A percentile compares a stretch with the other conserved stretches of the same genome.
Evolutionary conservation across 2,888 invertebrate genomes (phyloP).

Genomic region (Synergus umbraculus): DNA sequence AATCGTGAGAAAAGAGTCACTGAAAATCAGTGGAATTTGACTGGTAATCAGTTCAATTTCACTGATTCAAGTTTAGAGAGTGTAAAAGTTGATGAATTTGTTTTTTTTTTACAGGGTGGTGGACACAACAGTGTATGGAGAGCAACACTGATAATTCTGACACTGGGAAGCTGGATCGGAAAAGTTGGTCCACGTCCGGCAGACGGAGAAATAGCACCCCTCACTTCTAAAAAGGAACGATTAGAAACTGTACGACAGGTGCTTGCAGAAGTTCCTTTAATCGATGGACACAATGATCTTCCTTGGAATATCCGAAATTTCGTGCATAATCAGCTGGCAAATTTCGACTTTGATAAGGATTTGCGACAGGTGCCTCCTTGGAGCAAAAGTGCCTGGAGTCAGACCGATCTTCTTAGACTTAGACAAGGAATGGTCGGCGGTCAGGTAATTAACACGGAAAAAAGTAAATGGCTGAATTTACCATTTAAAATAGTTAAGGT

Average conservation of each 20-base stretch:
- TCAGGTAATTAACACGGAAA: constrained; percentile 81
- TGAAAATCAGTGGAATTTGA: too few species aligned
- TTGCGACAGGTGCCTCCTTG: constrained; percentile 85
- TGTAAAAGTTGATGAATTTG: background rate
- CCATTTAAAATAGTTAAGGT: too few species aligned
- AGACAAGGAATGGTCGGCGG: constrained; percentile 88
- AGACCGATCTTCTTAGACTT: constrained; percentile 86
- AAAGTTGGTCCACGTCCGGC: constrained; percentile 72
- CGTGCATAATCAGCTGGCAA: constrained; percentile 87
- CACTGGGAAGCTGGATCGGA: constrained; percentile 67
- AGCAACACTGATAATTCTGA: constrained; percentile 69
- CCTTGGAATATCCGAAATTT: constrained; percentile 92
- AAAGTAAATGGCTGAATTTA: too few species aligned
- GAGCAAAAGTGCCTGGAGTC: constrained; percentile 88
- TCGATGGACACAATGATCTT: constrained; percentile 87
- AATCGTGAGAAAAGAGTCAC: too few species aligned
- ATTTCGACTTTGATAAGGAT: constrained; percentile 83
- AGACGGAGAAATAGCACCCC: constrained; percentile 68
- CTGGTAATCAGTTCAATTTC: too few species aligned
- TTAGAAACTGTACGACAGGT: constrained; percentile 82
- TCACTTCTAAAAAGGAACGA: constrained; percentile 80
- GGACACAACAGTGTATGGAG: constrained; percentile 67
- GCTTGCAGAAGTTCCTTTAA: constrained; percentile 83
- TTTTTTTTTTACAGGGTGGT: constrained; percentile 62
- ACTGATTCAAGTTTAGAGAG: too few species aligned